Percentiles rank a stretch among this genome's conserved stretches.
Evolutionary conservation across 2,113 vertebrate genomes (phyloP).

Genomic region (Stercorarius parasiticus): DNA sequence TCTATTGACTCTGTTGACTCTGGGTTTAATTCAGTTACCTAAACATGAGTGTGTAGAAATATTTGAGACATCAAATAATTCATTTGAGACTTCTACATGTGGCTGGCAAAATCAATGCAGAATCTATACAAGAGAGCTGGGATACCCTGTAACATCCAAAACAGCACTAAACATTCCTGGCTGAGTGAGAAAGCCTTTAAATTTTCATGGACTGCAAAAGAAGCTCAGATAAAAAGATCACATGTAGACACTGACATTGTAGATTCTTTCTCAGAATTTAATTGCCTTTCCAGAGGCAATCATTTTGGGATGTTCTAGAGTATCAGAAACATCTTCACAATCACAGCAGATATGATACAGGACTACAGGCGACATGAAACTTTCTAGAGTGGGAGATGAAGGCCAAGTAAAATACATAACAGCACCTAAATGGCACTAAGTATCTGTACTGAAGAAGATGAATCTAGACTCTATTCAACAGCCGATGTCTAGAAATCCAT

Average conservation of each 20-base stretch:
- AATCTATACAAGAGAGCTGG: background rate
- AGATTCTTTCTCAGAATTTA: background rate
- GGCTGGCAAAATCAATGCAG: background rate
- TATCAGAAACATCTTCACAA: background rate
- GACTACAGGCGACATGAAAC: background rate
- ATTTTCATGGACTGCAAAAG: background rate
- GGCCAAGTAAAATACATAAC: background rate
- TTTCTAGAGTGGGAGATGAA: background rate
- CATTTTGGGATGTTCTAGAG: accelerated
- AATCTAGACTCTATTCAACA: background rate
- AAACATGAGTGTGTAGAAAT: background rate
- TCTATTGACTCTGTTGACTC: background rate
- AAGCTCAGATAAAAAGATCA: background rate
- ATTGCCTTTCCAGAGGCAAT: background rate
- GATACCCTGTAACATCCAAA: background rate
- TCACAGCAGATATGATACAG: background rate
- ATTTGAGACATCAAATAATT: background rate
- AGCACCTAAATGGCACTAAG: background rate
- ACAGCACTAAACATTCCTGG: background rate
- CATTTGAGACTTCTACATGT: accelerated
- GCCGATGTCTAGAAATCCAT: background rate
- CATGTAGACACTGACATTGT: accelerated
- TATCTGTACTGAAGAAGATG: background rate
- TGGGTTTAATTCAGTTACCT: background rate
- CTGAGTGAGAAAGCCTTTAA: background rate